Base-by-base conservation (phyloP, 2,113 vertebrate species). In the Crypturellus undulatus region DNA sequence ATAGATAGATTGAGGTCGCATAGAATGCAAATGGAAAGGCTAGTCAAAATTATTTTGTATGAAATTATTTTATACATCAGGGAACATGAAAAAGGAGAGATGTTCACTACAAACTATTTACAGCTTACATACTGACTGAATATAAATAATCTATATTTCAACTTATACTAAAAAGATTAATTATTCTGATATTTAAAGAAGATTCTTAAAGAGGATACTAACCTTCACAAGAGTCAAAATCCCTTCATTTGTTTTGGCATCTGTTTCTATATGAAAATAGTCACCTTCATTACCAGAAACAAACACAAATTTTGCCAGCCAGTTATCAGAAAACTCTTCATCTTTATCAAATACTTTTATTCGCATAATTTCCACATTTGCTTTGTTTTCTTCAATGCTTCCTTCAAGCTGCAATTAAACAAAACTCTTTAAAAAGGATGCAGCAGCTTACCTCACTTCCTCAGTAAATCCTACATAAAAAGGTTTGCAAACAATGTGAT, bases 191-290 rank as follows among this genome's bases (percentile, higher is more conserved):
- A 38, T 19, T 81, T 91, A 20, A 64, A 58, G 21, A 2, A n/a
- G 7, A 16, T 26, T 77, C 18, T 60, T 56, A 49, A 65, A 90
- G 36, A 24, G 36, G 30, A 43, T 45, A 85, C 94, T 96, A 96
- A 99, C 99, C 98, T 99, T 99, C 24, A 97, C 75, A 80, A 99
- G 86, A 40, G 96, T 98, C 89, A 99, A 93, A 62, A 99, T 95
- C 9, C 99, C 99, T 97, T 99, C 99, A 72, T 99, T 99, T 73
- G 99, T 99, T 38, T 91, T 36, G 3, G 58, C 5, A 79, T 99
- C 98, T 13, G 99, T 99, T 78, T 97, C 98, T 93, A 99, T 99
- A 43, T 1, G 97, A 95, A 99, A 99, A 97, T 98, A 98, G 18
- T 98, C 98, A 0, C 15, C 98, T 95, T 99, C 99, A 4, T 99